Conservation (phyloP, 1,140 invertebrate species). For the Scaptomyza pallida region DNA sequence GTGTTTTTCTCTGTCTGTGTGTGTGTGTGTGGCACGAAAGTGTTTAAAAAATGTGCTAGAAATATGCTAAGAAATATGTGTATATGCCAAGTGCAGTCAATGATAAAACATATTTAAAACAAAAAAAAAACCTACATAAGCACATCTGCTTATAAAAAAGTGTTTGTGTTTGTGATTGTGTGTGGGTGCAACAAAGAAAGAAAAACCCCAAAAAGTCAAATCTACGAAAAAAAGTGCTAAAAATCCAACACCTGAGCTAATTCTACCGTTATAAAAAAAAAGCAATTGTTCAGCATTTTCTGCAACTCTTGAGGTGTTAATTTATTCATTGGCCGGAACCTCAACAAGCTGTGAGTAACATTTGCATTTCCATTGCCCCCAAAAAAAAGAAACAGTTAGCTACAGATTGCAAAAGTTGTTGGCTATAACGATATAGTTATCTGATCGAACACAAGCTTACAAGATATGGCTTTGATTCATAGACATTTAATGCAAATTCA, state of each 20-base stretch:
- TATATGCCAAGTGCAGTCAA: conserved; percentile 48
- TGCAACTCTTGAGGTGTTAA: conserved; percentile 28
- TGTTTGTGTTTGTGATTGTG: conserved; percentile 7
- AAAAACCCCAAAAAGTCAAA: conserved; percentile 29
- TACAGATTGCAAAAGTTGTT: neutral
- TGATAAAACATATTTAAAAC: conserved; percentile 7
- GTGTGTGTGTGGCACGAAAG: conserved; percentile 57
- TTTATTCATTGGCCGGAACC: conserved; percentile 43
- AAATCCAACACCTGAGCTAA: conserved; percentile 16
- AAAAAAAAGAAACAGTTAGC: neutral
- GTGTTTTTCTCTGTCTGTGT: no score
- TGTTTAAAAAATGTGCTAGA: conserved; percentile 62
- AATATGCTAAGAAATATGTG: conserved; percentile 46
- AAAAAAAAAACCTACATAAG: conserved; percentile 1
- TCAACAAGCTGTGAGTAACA: conserved; percentile 48
- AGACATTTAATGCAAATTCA: neutral
- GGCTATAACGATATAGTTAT: neutral
- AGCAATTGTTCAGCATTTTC: conserved; percentile 22
- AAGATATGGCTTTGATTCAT: neutral
- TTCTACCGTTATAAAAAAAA: conserved; percentile 30
- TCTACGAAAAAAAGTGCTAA: conserved; percentile 23
- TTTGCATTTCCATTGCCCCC: conserved; percentile 54
- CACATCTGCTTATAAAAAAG: conserved; percentile 9
- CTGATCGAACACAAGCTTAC: neutral
- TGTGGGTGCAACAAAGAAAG: conserved; percentile 30